Conservation (phyloP, 2,113 vertebrate genomes). For the Macquaria ambigua region DNA sequence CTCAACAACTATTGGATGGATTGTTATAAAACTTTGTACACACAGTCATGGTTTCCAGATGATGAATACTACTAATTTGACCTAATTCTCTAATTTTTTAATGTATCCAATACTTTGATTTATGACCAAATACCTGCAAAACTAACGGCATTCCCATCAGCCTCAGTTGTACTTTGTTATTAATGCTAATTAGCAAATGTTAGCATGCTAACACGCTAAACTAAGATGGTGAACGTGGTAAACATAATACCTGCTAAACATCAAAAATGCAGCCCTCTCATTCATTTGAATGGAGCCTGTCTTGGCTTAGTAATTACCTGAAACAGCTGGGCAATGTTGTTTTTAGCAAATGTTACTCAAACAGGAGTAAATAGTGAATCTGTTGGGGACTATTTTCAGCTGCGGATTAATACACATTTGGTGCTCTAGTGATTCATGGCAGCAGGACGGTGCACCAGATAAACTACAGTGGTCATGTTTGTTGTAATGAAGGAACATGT, state of each 20-base stretch:
- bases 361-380: background rate
- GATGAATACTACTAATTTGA: background rate
- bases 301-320: background rate
- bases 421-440: background rate
- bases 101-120: background rate
- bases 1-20: background rate
- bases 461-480: background rate
- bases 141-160: background rate
- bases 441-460: background rate
- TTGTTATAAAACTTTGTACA: too few species aligned
- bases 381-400: background rate
- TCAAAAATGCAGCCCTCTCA: too few species aligned
- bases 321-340: background rate
- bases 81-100: background rate
- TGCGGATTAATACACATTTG: background rate
- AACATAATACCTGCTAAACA: too few species aligned
- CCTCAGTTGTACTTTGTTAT: background rate
- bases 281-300: too few species aligned
- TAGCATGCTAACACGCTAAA: too few species aligned
- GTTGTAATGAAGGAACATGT: background rate
- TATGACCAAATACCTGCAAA: background rate
- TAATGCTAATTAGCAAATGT: background rate
- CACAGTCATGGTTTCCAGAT: background rate
- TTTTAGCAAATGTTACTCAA: background rate
- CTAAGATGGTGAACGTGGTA: background rate